phyloP scores from a whole-genome alignment of 2,113 vertebrate genomes.

The Alligator sinensis region DNA sequence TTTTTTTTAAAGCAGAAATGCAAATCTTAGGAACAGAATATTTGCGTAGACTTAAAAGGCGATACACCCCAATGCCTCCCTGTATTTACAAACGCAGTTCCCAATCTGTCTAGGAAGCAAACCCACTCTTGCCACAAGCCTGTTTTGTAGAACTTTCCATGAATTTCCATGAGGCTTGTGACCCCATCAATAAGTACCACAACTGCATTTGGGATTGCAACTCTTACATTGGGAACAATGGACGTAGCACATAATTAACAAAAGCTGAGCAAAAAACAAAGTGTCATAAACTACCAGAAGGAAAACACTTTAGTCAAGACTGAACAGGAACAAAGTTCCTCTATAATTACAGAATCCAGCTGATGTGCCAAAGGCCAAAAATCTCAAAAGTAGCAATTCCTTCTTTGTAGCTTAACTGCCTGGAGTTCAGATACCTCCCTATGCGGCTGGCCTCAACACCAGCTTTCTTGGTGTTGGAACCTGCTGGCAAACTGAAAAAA shows the following conservation, averaged over 20 bases:
- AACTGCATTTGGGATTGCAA: not conserved
- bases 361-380: not conserved
- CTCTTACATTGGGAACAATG: too few relatives aligned
- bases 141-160: too few relatives aligned
- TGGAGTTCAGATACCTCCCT: not conserved
- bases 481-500: not conserved
- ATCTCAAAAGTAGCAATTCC: not conserved
- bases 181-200: not conserved
- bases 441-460: not conserved
- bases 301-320: too few relatives aligned
- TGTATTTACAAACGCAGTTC: too few relatives aligned
- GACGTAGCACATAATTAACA: too few relatives aligned
- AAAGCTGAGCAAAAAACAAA: too few relatives aligned
- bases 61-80: too few relatives aligned
- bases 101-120: too few relatives aligned
- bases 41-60: not conserved
- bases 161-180: too few relatives aligned
- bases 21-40: not conserved
- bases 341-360: not conserved
- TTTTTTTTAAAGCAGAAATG: not conserved
- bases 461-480: accelerated
- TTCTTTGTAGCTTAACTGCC: not conserved
- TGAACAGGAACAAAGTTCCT: not conserved
- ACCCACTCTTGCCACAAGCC: too few relatives aligned
- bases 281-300: too few relatives aligned